phyloP scores from a whole-genome alignment of 2,888 invertebrate genomes.

The Hypselothyrea guttata region DNA sequence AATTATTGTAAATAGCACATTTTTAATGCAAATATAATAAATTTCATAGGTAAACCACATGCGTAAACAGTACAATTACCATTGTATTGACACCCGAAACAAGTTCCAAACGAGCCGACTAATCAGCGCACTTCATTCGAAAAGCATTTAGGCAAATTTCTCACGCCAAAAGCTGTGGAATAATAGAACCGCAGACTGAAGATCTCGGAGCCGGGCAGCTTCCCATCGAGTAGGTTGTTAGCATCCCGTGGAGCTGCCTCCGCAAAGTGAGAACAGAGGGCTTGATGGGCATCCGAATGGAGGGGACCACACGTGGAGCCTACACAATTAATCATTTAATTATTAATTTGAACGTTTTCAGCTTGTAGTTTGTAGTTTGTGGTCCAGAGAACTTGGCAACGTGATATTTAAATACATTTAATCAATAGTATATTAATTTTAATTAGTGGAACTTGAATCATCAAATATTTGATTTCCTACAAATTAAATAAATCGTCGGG shows the following conservation, averaged over 20 bases:
- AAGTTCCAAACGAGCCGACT: constrained; percentile 14
- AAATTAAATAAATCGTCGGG: constrained; percentile 31
- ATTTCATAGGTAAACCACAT: no score
- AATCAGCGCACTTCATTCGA: constrained; percentile 60
- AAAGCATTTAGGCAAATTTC: constrained; percentile 32
- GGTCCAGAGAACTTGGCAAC: constrained; percentile 35
- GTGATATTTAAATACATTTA: constrained; percentile 34
- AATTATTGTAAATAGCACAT: no score
- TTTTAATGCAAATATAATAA: no score
- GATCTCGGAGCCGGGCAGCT: constrained; percentile 10
- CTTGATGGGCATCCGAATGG: no score
- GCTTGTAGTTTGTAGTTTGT: constrained; percentile 7
- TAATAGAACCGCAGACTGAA: no score
- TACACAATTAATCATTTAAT: constrained; percentile 53
- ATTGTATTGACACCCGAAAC: constrained; percentile 24
- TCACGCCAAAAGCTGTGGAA: constrained; percentile 25
- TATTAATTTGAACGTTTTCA: constrained; percentile 27
- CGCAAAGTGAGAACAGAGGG: constrained; percentile 16
- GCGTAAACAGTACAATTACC: constrained; percentile 2
- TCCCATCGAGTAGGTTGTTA: constrained; percentile 38
- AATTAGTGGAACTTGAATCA: constrained; percentile 26
- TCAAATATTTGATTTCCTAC: not conserved
- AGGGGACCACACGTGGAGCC: constrained; percentile 44
- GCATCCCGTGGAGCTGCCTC: constrained; percentile 44
- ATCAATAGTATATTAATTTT: constrained; percentile 45